A percentile compares a stretch with the other conserved stretches of the same genome.
Conservation (phyloP, 2,888 invertebrate species). For the Eupithecia tripunctaria region DNA sequence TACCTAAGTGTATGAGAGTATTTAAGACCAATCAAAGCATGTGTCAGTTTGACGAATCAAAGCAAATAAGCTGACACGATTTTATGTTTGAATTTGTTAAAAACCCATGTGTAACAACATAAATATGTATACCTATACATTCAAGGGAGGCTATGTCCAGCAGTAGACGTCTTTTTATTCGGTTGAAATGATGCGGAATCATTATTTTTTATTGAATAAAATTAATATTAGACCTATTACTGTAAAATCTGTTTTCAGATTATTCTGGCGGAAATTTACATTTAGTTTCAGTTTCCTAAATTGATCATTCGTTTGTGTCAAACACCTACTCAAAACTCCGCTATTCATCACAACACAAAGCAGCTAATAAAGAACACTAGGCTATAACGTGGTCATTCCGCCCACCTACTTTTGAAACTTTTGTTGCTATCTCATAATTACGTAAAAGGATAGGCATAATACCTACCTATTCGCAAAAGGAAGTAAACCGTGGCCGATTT, state of each 20-base stretch:
- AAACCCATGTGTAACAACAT: background rate
- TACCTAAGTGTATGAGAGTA: no score
- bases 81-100: background rate
- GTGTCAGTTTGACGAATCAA: no score
- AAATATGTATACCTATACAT: no score
- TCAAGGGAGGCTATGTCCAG: background rate
- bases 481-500: slow-evolving; percentile 57
- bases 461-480: slow-evolving; percentile 51
- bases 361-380: slow-evolving; percentile 45
- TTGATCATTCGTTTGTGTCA: slow-evolving; percentile 40
- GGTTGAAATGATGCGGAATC: background rate
- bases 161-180: background rate
- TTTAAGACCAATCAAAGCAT: background rate
- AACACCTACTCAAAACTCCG: slow-evolving; percentile 35
- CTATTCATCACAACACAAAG: slow-evolving; percentile 50
- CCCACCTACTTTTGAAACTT: slow-evolving; percentile 50
- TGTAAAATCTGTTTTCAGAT: background rate
- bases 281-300: background rate
- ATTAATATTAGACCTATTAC: background rate
- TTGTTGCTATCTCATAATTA: slow-evolving; percentile 43
- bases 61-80: background rate
- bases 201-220: no score
- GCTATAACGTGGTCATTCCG: slow-evolving; percentile 59
- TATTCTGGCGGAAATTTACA: background rate
- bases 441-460: slow-evolving; percentile 51